Evolutionary conservation across 2,113 vertebrate genomes (phyloP), one percentile per base, ranked within the genome.

Genomic region (Choloepus hoffmanni): DNA sequence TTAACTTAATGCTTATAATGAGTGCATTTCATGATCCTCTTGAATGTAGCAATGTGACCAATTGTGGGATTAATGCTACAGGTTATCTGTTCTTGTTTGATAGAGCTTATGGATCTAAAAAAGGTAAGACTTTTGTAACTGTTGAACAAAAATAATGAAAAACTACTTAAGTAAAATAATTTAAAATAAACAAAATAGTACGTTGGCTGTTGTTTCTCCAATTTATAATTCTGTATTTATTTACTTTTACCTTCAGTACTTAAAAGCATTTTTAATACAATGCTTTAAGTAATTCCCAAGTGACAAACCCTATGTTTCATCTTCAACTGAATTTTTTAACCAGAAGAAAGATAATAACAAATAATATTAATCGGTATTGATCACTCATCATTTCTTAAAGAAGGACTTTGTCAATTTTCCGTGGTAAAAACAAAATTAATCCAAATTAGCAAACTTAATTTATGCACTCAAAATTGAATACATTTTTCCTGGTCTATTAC

Each of bases 111-210:
- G 4, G 13, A 16, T 88, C 72, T 62, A 30, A 19, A 60, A 50
- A 10, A 72, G 45, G 24, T 63, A 84, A 14, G 26, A 45, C 13
- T 70, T 24, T 36, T 72, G 28, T 48, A 72, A 58, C 1, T 83
- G 48, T 94, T 78, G 70, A 94, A 63, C 7, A 91, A 72, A 77
- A 50, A 50, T 86, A 94, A 53, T 36, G 2, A 55, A 70, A 92
- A 55, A 21, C 36, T 11, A 72, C 19, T 10, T 77, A 70, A 85
- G 33, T 30, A 21, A 78, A 14, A 68, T 55, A 91, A 87, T 58
- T 83, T 77, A 77, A 87, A 82, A 40, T 5, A 55, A 23, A 72
- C 58, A 19, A 50, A 30, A 67, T 55, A 74, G 4, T 85, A 53
- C 3, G 53, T 28, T 84, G 26, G 2, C 24, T 73, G 2, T 19